Evolutionary conservation across 1,140 invertebrate genomes (phyloP), one percentile per base, ranked within the genome.

Genomic region (Heliconius nattereri): DNA sequence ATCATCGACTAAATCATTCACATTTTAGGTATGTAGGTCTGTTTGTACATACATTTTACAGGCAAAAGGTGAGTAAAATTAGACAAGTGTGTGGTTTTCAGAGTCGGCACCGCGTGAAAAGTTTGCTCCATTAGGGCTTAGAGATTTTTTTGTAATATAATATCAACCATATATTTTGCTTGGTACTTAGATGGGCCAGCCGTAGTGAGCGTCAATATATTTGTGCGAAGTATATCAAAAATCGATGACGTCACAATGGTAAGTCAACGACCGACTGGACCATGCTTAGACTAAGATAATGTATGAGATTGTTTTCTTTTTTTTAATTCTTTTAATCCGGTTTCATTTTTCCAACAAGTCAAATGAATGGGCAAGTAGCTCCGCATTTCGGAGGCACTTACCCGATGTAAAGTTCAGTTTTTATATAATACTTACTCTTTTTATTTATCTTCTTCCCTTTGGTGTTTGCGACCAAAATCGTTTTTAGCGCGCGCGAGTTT

Each of bases 181-280:
- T 94, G 91, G 90, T 92, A 93, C 90, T 95, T 96, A 98, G 97
- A 97, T 97, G 97, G 97, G 95, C 97, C 97, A 94, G 97, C 97
- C 93, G 96, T 98, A 95, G 97, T 98, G 95, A 96, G 96, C 95
- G 98, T 99, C 96, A 99, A 99, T 97, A 98, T 99, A 96, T 98
- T 98, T 97, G 97, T 99, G 95, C 96, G 98, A 96, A 98, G 98
- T 97, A 99, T 99, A 96, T 98, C 98, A 95, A 99, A 98, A 97
- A 99, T 99, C 96, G 98, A 99, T 97, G 98, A 99, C 96, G 98
- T 99, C 95, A 98, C 98, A 90, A 99, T 99, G 98, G 98, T 98
- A 98, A 98, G 97, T 98, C 92, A 87, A 89, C 89, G 84, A 86
- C 89, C 85, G 87, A 89, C 89, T 88, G 87, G 90, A 84, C 88